Conservation (phyloP, 2,888 invertebrate genomes). For the Cinara cedri region DNA sequence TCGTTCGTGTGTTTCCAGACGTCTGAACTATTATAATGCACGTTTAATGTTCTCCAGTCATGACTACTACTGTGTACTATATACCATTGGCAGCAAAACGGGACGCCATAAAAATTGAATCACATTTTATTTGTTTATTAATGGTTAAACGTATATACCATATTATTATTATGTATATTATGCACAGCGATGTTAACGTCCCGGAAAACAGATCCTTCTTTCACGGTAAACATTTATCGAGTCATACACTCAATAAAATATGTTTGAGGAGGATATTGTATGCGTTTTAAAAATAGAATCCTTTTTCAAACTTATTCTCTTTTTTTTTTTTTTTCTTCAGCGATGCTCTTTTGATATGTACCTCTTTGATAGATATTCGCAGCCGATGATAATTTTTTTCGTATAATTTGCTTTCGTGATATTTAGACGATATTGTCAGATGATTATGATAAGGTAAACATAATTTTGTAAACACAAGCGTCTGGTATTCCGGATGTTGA, state of each 20-base stretch:
- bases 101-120: constrained; percentile 46
- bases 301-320: not conserved
- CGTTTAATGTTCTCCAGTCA: constrained; percentile 51
- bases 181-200: constrained; percentile 14
- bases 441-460: too few species aligned
- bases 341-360: too few species aligned
- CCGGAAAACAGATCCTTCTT: constrained; percentile 5
- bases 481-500: too few species aligned
- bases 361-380: too few species aligned
- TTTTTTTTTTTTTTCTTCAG: too few species aligned
- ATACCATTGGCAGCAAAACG: constrained; percentile 43
- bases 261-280: not conserved
- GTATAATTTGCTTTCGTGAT: too few species aligned
- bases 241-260: too few species aligned
- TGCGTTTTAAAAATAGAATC: not conserved
- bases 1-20: constrained; percentile 40
- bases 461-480: too few species aligned
- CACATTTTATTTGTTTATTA: constrained; percentile 48
- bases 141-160: constrained; percentile 17
- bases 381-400: too few species aligned
- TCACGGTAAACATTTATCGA: constrained; percentile 24
- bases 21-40: constrained; percentile 20
- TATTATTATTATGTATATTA: not conserved
- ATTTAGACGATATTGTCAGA: too few species aligned
- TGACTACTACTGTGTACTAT: not conserved